Percentiles rank a stretch among this genome's conserved stretches.
These are phyloP conservation scores for Brachyhypopomus gauderio DNA, from an alignment of 2,113 vertebrate species.

Conservation along the genomic window DNA sequence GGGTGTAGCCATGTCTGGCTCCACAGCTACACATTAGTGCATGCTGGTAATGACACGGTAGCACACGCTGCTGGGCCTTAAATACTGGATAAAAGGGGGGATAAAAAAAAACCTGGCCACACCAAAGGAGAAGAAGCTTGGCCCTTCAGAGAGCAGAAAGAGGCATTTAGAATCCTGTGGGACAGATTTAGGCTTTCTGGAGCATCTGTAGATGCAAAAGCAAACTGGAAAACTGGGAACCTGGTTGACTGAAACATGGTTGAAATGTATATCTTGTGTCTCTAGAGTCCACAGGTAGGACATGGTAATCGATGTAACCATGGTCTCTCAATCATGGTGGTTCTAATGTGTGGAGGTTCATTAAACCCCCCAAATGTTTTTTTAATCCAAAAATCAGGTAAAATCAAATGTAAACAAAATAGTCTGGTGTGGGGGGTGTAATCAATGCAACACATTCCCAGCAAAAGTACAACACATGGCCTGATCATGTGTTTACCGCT, in stretches of 20 bases:
- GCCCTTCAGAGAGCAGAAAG: slow-evolving; percentile 16
- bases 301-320: too few species aligned
- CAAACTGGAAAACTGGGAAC: too few species aligned
- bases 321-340: too few species aligned
- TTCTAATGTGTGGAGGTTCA: too few species aligned
- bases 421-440: too few species aligned
- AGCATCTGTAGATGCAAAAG: too few species aligned
- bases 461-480: neutral
- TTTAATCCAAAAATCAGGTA: too few species aligned
- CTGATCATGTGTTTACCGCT: neutral
- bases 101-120: slow-evolving; percentile 17
- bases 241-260: too few species aligned
- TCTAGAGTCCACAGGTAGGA: too few species aligned
- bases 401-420: too few species aligned
- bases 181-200: neutral
- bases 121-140: neutral
- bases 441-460: neutral
- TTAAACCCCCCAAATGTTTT: too few species aligned
- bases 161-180: neutral
- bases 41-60: slow-evolving; percentile 71
- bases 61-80: slow-evolving; percentile 53
- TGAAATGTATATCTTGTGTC: too few species aligned
- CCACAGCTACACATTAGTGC: slow-evolving; percentile 50
- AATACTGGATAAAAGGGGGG: slow-evolving; percentile 61
- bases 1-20: slow-evolving; percentile 35